A percentile compares a stretch with the other conserved stretches of the same genome.
Conservation (phyloP, 1,140 invertebrate species). For the Drosophila burlai region DNA sequence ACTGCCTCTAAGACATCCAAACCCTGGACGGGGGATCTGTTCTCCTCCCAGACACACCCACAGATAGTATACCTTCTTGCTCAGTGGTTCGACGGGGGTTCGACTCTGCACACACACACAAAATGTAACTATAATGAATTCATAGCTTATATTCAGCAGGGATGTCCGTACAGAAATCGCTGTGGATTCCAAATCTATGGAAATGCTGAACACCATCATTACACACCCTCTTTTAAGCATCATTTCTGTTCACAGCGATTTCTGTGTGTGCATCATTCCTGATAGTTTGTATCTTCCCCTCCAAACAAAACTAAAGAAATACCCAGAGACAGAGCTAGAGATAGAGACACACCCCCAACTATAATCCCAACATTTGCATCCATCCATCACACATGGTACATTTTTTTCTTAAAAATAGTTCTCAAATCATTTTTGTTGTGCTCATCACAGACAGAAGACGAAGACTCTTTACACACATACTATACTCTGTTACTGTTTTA, state of each 20-base stretch:
- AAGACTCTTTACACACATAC: background rate
- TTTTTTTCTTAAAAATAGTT: constrained; percentile 56
- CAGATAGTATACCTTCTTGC: constrained; percentile 49
- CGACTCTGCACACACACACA: constrained; percentile 15
- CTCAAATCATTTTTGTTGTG: constrained; percentile 64
- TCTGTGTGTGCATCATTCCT: background rate
- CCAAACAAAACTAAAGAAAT: constrained; percentile 25
- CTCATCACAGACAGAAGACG: constrained; percentile 11
- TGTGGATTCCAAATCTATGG: background rate
- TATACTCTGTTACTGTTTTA: background rate
- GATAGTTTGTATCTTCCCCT: constrained; percentile 50
- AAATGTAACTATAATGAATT: constrained; percentile 48
- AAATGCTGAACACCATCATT: background rate
- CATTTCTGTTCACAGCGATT: background rate
- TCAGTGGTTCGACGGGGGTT: constrained; percentile 56
- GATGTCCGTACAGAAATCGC: background rate
- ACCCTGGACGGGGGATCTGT: background rate
- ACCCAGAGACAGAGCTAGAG: constrained; percentile 9
- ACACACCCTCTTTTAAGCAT: background rate
- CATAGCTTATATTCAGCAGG: constrained; percentile 40
- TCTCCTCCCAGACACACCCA: background rate
- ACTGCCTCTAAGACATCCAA: constrained; percentile 33
- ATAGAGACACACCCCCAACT: background rate
- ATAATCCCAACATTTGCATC: constrained; percentile 19
- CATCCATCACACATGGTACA: constrained; percentile 17